Base-by-base conservation (phyloP, 2,113 vertebrate genomes). In the Oreotragus oreotragus region DNA sequence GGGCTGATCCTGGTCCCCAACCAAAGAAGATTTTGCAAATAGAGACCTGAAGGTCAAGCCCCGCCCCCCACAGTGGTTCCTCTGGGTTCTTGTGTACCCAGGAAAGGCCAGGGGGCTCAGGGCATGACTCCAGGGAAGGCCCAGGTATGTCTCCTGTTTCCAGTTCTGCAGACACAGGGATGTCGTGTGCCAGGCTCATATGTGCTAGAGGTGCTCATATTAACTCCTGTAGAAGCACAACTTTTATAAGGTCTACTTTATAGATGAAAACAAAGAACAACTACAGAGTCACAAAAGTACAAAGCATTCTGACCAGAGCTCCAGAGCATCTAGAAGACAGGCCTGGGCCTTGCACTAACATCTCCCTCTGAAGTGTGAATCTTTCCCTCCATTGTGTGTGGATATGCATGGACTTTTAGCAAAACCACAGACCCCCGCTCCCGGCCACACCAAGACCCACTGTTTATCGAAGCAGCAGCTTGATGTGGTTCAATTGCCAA, bases 21-120 rank as follows among this genome's bases (percentile, higher is more conserved):
- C 15, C 16, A 73, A 83, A 95, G 55, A 23, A 58, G 39, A 19
- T 83, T 28, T 55, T 77, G 36, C 28, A 83, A 66, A 87, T 1
- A 19, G 45, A 84, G 45, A 8, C 21, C 43, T 76, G 7, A 21
- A n/a, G 3, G 0, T 23, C 36, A 47, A 6, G 3, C 14, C 58
- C 28, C 3, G 1, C 6, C 0, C 2, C 53, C 53, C 11, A 10
- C 45, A 51, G 28, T 23, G 16, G 27, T 6, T 14, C 8, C 19
- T 81, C n/a, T 57, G 27, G 62, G 17, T 23, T 15, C 49, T 39
- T 27, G 3, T 21, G n/a, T 9, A 60, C 25, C 11, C 60, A 45
- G n/a, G 43, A 7, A 13, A 76, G 86, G 51, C 36, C 53, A 64
- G 21, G 27, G 6, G 7, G n/a, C 15, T 3, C 14, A 23, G 12